Percentiles rank a stretch among this genome's conserved stretches.
Conservation (phyloP, 2,113 vertebrate species). For the Engraulis encrasicolus region DNA sequence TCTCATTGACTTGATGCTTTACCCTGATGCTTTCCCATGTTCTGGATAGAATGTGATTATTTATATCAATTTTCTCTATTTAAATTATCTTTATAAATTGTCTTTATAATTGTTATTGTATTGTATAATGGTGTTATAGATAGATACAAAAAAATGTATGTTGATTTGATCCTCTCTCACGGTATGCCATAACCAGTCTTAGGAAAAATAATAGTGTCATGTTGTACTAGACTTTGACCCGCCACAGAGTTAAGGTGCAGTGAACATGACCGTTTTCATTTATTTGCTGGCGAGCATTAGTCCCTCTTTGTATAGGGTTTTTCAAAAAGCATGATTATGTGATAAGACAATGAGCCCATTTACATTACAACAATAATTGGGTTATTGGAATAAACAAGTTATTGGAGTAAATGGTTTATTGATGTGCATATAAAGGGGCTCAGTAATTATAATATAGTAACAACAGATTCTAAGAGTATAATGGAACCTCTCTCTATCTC, state of each 20-base stretch:
- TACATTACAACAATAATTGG: too few species aligned
- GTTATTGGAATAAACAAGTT: neutral
- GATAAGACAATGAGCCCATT: too few species aligned
- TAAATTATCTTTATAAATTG: neutral
- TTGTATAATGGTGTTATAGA: slow-evolving; percentile 17
- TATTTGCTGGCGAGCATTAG: neutral
- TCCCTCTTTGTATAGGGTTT: neutral
- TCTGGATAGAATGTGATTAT: neutral
- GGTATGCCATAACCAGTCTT: slow-evolving; percentile 22
- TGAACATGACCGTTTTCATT: neutral
- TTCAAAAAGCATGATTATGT: neutral
- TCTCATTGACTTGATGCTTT: neutral
- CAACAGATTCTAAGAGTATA: too few species aligned
- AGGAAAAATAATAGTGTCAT: slow-evolving; percentile 27
- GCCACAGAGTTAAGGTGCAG: slow-evolving; percentile 26
- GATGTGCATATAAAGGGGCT: too few species aligned
- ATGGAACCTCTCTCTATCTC: too few species aligned
- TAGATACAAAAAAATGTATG: too few species aligned
- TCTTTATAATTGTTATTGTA: neutral
- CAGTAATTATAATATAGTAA: too few species aligned
- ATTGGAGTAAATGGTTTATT: too few species aligned
- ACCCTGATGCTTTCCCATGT: neutral
- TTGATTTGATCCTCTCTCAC: too few species aligned
- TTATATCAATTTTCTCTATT: neutral
- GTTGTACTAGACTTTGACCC: slow-evolving; percentile 34